phyloP scores from a whole-genome alignment of 1,140 invertebrate genomes.

The Mactra quadrangularis region DNA sequence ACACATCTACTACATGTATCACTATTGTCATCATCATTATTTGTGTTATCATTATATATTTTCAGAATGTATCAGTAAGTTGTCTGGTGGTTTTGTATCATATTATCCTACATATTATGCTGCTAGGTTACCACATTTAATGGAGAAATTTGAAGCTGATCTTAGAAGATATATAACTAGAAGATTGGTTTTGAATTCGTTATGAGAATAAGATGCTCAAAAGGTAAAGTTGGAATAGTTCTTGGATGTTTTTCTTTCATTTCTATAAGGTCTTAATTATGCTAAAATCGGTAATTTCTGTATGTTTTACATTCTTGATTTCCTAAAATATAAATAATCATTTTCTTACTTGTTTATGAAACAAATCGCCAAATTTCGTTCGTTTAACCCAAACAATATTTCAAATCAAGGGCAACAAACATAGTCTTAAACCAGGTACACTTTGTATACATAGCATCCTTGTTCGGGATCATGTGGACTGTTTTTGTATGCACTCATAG shows the following conservation, averaged over 20 bases:
- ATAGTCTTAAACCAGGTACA: too few species aligned
- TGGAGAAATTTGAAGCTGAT: constrained; percentile 90
- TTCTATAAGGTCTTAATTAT: too few species aligned
- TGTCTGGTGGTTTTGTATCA: constrained; percentile 96
- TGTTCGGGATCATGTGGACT: too few species aligned
- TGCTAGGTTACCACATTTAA: constrained; percentile 87
- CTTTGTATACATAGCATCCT: too few species aligned
- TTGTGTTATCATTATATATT: constrained; percentile 75
- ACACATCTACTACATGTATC: too few species aligned
- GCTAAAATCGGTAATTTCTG: neutral
- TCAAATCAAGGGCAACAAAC: too few species aligned
- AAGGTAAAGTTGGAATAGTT: constrained; percentile 85
- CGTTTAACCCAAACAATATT: neutral
- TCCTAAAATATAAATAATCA: too few species aligned
- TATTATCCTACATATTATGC: constrained; percentile 96
- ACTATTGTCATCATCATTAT: too few species aligned
- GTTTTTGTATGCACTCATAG: neutral
- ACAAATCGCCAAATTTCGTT: too few species aligned
- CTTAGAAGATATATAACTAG: constrained; percentile 95
- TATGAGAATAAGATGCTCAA: constrained; percentile 97
- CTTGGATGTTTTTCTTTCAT: neutral
- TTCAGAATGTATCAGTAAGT: constrained; percentile 95
- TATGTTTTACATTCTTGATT: neutral
- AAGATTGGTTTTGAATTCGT: constrained; percentile 99
- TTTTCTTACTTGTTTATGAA: too few species aligned